These are phyloP conservation scores for Pachypeltis micranthus DNA, from an alignment of 1,140 invertebrate genomes.

Conservation along the genomic window DNA sequence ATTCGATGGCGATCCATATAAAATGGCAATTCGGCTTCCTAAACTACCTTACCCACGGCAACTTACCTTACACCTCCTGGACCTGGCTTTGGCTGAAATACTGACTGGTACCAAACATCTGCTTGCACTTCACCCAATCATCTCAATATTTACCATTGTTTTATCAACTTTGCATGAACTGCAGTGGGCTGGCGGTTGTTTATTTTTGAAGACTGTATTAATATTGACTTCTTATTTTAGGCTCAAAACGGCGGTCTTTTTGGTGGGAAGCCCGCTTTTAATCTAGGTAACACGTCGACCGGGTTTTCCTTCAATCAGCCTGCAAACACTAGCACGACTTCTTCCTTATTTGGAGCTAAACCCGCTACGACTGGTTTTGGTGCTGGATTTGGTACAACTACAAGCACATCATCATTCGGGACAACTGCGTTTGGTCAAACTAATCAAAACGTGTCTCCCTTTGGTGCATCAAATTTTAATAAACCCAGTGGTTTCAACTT, in stretches of 20 bases:
- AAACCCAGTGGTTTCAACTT: slow-evolving; percentile 38
- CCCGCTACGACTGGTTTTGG: slow-evolving; percentile 35
- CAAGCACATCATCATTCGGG: slow-evolving; percentile 41
- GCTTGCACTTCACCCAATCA: no score
- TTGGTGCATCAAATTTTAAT: slow-evolving; percentile 35
- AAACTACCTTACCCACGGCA: no score
- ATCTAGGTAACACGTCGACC: slow-evolving; percentile 35
- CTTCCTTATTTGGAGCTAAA: slow-evolving; percentile 35
- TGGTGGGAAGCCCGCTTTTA: slow-evolving; percentile 38
- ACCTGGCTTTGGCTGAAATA: no score
- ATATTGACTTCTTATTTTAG: slow-evolving; percentile 16
- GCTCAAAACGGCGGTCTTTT: slow-evolving; percentile 36
- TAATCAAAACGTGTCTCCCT: slow-evolving; percentile 37
- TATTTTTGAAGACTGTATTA: no score
- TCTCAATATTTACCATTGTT: no score
- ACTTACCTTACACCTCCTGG: no score
- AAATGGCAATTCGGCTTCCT: no score
- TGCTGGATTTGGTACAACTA: slow-evolving; percentile 36
- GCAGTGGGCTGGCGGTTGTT: no score
- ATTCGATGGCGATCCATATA: no score
- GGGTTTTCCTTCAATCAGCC: slow-evolving; percentile 40
- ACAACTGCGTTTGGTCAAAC: slow-evolving; percentile 38
- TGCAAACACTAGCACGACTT: slow-evolving; percentile 32
- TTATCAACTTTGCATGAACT: no score
- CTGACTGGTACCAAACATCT: no score